These are phyloP conservation scores for Thunnus maccoyii DNA, from an alignment of 2,113 vertebrate genomes.

Conservation along the genomic window DNA sequence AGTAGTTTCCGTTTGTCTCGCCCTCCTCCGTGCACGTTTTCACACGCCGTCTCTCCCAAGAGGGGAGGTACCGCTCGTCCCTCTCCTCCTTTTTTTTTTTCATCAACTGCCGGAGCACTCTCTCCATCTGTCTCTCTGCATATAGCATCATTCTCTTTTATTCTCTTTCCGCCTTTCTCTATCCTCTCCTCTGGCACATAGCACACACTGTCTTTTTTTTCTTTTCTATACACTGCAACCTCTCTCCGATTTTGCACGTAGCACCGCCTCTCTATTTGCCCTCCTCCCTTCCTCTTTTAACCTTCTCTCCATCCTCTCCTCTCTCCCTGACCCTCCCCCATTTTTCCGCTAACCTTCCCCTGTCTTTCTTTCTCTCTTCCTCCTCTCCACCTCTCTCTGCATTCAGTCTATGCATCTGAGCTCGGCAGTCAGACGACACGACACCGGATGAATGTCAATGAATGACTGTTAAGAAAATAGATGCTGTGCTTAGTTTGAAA, in stretches of 20 bases:
- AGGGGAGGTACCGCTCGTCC: slow-evolving; percentile 15
- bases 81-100: slow-evolving; percentile 27
- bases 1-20: slow-evolving; percentile 10
- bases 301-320: neutral
- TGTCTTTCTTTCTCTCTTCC: slow-evolving; percentile 7
- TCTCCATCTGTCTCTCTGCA: slow-evolving; percentile 51
- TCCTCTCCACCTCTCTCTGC: slow-evolving; percentile 46
- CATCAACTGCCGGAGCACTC: slow-evolving; percentile 37
- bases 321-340: neutral
- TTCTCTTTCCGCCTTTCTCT: slow-evolving; percentile 1
- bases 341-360: slow-evolving; percentile 4
- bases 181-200: slow-evolving; percentile 37
- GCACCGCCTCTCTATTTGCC: neutral
- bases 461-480: slow-evolving; percentile 76
- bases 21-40: slow-evolving; percentile 6
- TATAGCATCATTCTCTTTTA: neutral
- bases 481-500: slow-evolving; percentile 60
- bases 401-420: slow-evolving; percentile 81
- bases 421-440: slow-evolving; percentile 59
- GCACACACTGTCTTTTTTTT: slow-evolving; percentile 7
- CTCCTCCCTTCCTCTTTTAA: slow-evolving; percentile 1
- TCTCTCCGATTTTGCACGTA: slow-evolving; percentile 23
- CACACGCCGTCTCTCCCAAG: neutral
- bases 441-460: slow-evolving; percentile 79
- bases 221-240: neutral